Evolutionary conservation across 2,888 invertebrate genomes (phyloP).

Genomic region (Nebria salina): DNA sequence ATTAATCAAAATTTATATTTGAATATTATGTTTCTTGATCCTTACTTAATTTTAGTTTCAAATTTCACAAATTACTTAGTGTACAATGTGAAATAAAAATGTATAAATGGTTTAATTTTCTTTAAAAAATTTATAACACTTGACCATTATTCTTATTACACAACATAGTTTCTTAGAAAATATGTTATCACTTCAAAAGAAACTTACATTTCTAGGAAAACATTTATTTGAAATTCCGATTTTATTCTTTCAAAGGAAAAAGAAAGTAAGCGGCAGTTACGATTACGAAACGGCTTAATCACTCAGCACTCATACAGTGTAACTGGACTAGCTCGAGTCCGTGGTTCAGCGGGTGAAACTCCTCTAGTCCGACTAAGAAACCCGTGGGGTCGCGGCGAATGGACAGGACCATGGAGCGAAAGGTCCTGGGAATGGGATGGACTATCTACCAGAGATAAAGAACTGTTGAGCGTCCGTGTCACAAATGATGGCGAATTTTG

Average conservation of each 20-base stretch:
- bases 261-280: slow-evolving; percentile 67
- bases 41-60: too few species aligned
- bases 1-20: too few species aligned
- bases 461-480: slow-evolving; percentile 69
- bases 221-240: slow-evolving; percentile 20
- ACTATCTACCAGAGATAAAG: slow-evolving; percentile 70
- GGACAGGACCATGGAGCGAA: slow-evolving; percentile 79
- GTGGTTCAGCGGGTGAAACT: slow-evolving; percentile 68
- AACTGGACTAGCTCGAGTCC: slow-evolving; percentile 75
- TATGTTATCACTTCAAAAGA: background rate
- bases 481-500: slow-evolving; percentile 77
- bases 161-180: background rate
- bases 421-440: slow-evolving; percentile 76
- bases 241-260: slow-evolving; percentile 61
- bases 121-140: too few species aligned
- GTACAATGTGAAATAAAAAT: too few species aligned
- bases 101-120: too few species aligned
- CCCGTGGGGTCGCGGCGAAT: slow-evolving; percentile 74
- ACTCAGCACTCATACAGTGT: slow-evolving; percentile 77
- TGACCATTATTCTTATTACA: too few species aligned
- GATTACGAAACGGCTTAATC: slow-evolving; percentile 71
- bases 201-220: background rate
- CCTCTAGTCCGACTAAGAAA: slow-evolving; percentile 72
- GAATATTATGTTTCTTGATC: too few species aligned
- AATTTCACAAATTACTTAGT: too few species aligned